Evolutionary conservation across 1,140 invertebrate species (phyloP).

Genomic region (Eupristina koningsbergeri): DNA sequence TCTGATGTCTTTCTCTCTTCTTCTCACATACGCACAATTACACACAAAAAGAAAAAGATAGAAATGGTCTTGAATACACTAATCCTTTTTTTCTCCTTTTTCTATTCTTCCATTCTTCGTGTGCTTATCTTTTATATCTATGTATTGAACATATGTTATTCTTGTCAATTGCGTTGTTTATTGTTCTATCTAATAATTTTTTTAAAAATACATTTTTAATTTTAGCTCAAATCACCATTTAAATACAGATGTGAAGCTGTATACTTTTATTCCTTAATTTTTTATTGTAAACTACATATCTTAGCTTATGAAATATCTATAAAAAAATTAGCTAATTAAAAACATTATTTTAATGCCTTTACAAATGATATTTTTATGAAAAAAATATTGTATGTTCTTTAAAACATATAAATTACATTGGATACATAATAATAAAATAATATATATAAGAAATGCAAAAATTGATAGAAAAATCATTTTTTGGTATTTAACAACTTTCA

Average conservation of each 20-base stretch:
- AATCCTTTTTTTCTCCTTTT: not conserved
- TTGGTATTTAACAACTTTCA: too few relatives aligned
- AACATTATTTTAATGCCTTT: too few relatives aligned
- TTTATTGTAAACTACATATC: not conserved
- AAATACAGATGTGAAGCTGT: not conserved
- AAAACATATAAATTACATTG: too few relatives aligned
- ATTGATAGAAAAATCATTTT: too few relatives aligned
- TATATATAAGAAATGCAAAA: too few relatives aligned
- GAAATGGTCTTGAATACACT: not conserved
- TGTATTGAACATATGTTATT: not conserved
- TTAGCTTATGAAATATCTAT: too few relatives aligned
- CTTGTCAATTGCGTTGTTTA: not conserved
- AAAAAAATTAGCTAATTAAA: too few relatives aligned
- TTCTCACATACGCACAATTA: not conserved
- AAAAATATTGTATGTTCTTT: too few relatives aligned
- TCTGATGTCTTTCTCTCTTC: not conserved
- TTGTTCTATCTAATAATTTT: not conserved
- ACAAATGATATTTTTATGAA: too few relatives aligned
- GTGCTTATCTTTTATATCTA: not conserved
- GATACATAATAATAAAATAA: too few relatives aligned
- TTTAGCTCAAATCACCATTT: not conserved
- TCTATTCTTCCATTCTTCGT: slow-evolving; percentile 2
- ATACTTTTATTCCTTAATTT: not conserved
- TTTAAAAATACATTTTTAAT: not conserved
- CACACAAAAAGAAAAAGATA: not conserved